Base-by-base conservation (phyloP, 2,888 invertebrate genomes). In the Lypha dubia region DNA sequence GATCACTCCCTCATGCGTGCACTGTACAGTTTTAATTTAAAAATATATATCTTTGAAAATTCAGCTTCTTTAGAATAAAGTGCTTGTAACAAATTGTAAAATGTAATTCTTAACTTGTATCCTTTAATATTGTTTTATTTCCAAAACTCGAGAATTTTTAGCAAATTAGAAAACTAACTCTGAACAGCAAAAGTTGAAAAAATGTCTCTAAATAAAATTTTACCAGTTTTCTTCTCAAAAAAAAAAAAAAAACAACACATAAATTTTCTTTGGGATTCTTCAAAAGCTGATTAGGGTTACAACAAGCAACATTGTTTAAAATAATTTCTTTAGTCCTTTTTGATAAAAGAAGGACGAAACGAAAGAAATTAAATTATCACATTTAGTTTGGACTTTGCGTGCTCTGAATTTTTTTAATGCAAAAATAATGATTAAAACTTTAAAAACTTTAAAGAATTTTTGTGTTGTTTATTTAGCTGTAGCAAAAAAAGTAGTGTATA, bases 301-400 rank as follows among this genome's bases (percentile, higher is more conserved):
- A 35, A 35, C 35, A 35, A n/a, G 5, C 17, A 46, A n/a, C 35
- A 8, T n/a, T n/a, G 8, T 32, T 1, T 17, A 35, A 1, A 35
- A 11, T 35, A n/a, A 1, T 56, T 28, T n/a, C 3, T 20, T 49
- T 22, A 13, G 24, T 22, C 4, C 24, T 9, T 6, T 20, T 1
- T 60, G 20, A 35, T 11, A 20, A 20, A 35, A 51, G 8, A 17
- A 7, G 15, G 41, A 44, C 41, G 41, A 70, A n/a, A 79, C 53
- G 28, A n/a, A 41, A 41, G 46, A 76, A 76, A 38, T 53, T 28
- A 44, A 38, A 53, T 63, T 53, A 63, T 41, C 41, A 32, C 24
- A 56, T 32, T 15, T 71, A 58, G 32, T 46, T 17, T 15, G 44
- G 15, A 28, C n/a, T 56, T 58, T 20, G 4, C n/a, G n/a, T 44